These are phyloP conservation scores for Agrochola macilenta DNA, from an alignment of 2,888 invertebrate species.

Conservation along the genomic window DNA sequence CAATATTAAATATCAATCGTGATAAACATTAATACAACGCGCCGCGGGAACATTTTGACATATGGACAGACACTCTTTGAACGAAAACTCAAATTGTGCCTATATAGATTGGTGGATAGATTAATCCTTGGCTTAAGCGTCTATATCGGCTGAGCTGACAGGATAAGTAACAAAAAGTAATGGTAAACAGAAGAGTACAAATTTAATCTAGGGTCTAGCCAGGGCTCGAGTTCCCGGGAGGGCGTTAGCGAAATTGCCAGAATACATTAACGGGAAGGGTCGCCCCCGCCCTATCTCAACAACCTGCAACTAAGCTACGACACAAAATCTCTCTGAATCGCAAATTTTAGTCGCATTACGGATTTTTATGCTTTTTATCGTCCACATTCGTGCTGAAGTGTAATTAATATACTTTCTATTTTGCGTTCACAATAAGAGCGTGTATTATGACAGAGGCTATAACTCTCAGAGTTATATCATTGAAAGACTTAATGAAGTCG, in stretches of 20 bases:
- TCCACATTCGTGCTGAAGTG: conserved; percentile 52
- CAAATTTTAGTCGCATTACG: conserved; percentile 69
- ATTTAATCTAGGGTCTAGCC: conserved; percentile 84
- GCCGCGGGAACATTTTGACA: conserved; percentile 27
- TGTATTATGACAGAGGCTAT: conserved; percentile 68
- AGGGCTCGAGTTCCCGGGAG: conserved; percentile 75
- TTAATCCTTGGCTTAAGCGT: conserved; percentile 54
- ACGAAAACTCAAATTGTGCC: conserved; percentile 30
- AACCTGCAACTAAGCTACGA: conserved; percentile 80
- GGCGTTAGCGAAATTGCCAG: conserved; percentile 83
- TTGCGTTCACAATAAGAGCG: conserved; percentile 60
- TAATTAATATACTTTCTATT: conserved; percentile 67
- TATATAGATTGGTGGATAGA: conserved; percentile 53
- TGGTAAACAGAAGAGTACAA: conserved; percentile 82
- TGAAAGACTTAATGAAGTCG: conserved; percentile 81
- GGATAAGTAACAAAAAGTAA: conserved; percentile 78
- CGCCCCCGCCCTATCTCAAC: conserved; percentile 84
- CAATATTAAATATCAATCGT: conserved; percentile 45
- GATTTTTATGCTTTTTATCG: conserved; percentile 51
- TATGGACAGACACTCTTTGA: conserved; percentile 20
- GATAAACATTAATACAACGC: conserved; percentile 31
- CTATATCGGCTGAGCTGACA: conserved; percentile 64
- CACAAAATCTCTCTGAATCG: conserved; percentile 76
- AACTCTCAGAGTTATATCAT: conserved; percentile 75
- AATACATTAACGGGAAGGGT: conserved; percentile 85